A percentile compares a stretch with the other conserved stretches of the same genome.
phyloP scores from a whole-genome alignment of 2,888 invertebrate genomes.

The Pelosia muscerda region DNA sequence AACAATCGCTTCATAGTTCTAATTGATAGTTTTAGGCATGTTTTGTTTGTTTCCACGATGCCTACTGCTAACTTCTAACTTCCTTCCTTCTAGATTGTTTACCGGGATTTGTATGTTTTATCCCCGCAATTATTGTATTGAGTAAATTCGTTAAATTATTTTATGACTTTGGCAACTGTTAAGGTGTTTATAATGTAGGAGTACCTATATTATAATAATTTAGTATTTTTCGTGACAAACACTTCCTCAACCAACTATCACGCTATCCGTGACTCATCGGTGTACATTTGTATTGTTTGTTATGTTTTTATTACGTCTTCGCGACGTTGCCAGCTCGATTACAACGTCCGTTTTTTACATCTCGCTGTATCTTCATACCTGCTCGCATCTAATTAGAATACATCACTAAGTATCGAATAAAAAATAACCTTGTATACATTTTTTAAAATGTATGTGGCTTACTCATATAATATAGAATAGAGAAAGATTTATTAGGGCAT shows the following conservation, averaged over 20 bases:
- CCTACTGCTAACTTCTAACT: not conserved
- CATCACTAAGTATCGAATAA: not conserved
- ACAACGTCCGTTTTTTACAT: constrained; percentile 13
- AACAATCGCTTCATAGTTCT: constrained; percentile 16
- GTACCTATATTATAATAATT: constrained; percentile 46
- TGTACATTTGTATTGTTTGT: constrained; percentile 59
- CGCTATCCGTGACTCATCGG: constrained; percentile 72
- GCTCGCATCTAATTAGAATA: constrained; percentile 10
- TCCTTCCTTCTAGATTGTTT: not conserved
- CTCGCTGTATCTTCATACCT: constrained; percentile 11
- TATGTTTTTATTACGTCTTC: constrained; percentile 64
- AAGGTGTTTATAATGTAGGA: constrained; percentile 27
- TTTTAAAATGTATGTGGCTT: not conserved
- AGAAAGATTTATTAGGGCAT: no score
- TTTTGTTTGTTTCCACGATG: not conserved
- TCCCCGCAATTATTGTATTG: constrained; percentile 7
- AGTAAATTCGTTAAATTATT: constrained; percentile 22
- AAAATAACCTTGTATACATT: not conserved
- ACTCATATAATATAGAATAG: no score
- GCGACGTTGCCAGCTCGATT: constrained; percentile 63
- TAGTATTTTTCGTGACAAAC: constrained; percentile 73
- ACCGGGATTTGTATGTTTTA: not conserved
- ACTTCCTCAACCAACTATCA: constrained; percentile 70
- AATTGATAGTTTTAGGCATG: not conserved
- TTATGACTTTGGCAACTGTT: constrained; percentile 22